Conservation (phyloP, 2,888 invertebrate genomes). For the Drosophila paracracens region DNA sequence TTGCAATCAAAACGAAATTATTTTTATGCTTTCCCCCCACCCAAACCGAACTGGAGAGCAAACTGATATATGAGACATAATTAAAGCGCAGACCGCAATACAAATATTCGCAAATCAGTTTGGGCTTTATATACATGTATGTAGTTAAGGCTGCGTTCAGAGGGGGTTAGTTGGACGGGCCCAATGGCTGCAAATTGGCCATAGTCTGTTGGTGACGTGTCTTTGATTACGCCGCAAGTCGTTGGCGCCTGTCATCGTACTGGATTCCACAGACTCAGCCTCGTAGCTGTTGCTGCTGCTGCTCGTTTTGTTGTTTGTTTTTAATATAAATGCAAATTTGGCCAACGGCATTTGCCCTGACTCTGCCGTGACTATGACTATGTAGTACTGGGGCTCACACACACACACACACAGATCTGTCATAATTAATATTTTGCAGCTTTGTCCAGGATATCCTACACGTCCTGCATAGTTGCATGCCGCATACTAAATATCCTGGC, state of each 20-base stretch:
- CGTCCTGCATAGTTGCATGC: conserved; percentile 59
- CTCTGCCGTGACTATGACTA: conserved; percentile 22
- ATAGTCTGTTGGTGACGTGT: conserved; percentile 79
- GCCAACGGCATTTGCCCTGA: conserved; percentile 59
- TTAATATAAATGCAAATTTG: conserved; percentile 82
- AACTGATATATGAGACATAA: conserved; percentile 84
- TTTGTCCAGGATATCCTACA: conserved; percentile 64
- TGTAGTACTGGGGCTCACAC: conserved; percentile 15
- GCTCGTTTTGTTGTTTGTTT: conserved; percentile 71
- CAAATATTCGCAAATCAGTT: conserved; percentile 71
- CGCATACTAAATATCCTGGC: conserved; percentile 67
- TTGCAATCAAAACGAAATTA: conserved; percentile 84
- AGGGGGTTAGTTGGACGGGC: conserved; percentile 14
- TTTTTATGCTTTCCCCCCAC: conserved; percentile 67
- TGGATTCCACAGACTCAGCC: conserved; percentile 27
- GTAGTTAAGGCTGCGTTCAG: conserved; percentile 41
- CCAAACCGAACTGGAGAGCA: conserved; percentile 38
- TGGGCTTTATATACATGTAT: conserved; percentile 46
- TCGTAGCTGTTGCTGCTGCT: conserved; percentile 28
- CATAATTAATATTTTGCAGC: conserved; percentile 78
- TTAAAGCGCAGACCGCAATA: conserved; percentile 79
- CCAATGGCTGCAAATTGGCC: conserved; percentile 69
- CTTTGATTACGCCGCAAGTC: conserved; percentile 80
- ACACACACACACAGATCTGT: conserved; percentile 56
- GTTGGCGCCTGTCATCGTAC: conserved; percentile 69